Evolutionary conservation across 1,140 invertebrate species (phyloP), one percentile per base, ranked within the genome.

Genomic region (Magallana gigas): DNA sequence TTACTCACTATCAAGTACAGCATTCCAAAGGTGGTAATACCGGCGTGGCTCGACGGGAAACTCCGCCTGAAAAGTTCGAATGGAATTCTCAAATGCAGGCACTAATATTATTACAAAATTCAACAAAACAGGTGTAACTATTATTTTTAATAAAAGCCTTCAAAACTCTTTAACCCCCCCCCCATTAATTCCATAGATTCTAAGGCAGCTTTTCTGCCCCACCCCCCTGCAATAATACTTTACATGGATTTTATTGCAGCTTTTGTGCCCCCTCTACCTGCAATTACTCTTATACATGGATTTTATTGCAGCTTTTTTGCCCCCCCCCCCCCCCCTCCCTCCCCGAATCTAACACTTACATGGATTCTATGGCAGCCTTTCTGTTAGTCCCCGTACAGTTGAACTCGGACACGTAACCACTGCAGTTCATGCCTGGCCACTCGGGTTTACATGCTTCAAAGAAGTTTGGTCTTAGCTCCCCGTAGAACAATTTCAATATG

Each of bases 11-110:
- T 80, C 57, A 84, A 84, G 36, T 84, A 84, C 8, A 84, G 23
- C 58, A 60, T 62, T 29, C 57, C 57, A 59, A 84, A 84, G 16
- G 56, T 18, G 14, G 83, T 84, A 36, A 84, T 84, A 0, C 83
- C 83, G 14, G 83, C 83, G 60, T 84, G 83, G 36, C 83, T 84
- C 16, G 83, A 84, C 29, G 83, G 83, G 60, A 84, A 84, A 23
- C 83, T 84, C 23, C 83, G 58, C 58, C 83, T 84, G 83, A 16
- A 84, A 84, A 7, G 36, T 48, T 48, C 36, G 5, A 5, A 48
- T 5, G 36, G 36, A 48, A 48, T 48, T 48, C 5, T 48, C 5
- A 48, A 4, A 48, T 48, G 36, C 5, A 48, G 36, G 2, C 36
- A 48, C 36, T 48, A 48, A 48, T 5, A 48, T 48, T 48, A 5